Conservation (phyloP, 64 coral and sea anemone species). For the Montipora cactus region DNA sequence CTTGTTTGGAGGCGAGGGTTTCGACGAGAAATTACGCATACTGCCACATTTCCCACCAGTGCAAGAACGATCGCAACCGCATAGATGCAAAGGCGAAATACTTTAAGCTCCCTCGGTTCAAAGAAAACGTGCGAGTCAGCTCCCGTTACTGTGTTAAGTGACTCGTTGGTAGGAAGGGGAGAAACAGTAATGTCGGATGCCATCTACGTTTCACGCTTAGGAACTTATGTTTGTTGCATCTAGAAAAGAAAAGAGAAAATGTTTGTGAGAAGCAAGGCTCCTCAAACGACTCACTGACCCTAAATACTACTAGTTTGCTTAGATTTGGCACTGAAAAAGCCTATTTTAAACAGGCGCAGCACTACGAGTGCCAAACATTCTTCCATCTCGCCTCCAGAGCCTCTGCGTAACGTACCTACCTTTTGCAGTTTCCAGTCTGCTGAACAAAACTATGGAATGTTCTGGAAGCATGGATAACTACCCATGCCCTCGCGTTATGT, state of each 20-base stretch:
- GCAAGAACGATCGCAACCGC: constrained; percentile 70
- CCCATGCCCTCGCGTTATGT: too few relatives aligned
- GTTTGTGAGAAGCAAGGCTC: background rate
- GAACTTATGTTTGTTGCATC: background rate
- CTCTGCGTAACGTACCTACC: too few relatives aligned
- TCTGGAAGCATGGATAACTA: too few relatives aligned
- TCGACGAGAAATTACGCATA: constrained; percentile 67
- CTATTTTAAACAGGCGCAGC: too few relatives aligned
- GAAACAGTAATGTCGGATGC: background rate
- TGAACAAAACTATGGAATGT: too few relatives aligned
- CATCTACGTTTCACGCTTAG: background rate
- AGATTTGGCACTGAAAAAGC: too few relatives aligned
- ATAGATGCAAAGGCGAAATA: constrained; percentile 64
- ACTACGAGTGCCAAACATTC: too few relatives aligned
- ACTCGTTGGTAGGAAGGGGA: background rate
- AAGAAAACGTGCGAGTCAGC: background rate
- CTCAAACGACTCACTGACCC: background rate
- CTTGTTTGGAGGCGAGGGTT: constrained; percentile 80
- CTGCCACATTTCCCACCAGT: constrained; percentile 69
- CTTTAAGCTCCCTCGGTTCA: constrained; percentile 32
- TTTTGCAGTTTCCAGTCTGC: too few relatives aligned
- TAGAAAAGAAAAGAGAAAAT: background rate
- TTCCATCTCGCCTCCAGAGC: too few relatives aligned
- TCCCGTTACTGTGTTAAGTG: background rate
- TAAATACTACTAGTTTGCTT: too few relatives aligned